Evolutionary conservation across 2,797 vertebrate species (phyloP).

Genomic region (Monodelphis domestica): DNA sequence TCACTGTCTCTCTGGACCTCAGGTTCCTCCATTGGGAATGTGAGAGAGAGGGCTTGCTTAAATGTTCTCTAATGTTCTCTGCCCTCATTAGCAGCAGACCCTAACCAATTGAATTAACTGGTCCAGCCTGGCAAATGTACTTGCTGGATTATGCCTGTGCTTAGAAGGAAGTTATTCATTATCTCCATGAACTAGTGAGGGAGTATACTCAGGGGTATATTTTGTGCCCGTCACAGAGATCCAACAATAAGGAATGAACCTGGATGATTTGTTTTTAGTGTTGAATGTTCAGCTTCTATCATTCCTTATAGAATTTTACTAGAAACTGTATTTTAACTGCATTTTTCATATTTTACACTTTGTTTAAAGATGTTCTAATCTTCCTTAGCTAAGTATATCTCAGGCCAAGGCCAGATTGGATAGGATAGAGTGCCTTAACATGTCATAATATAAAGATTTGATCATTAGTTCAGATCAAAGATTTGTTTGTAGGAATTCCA

Average conservation of each 20-base stretch:
- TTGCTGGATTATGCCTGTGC: neutral
- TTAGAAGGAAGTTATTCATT: slow-evolving; percentile 29
- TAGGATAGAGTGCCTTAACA: neutral
- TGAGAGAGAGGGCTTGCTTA: slow-evolving; percentile 10
- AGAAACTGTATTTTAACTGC: slow-evolving; percentile 26
- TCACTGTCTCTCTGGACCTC: neutral
- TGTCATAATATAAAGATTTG: neutral
- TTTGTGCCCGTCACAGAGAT: neutral
- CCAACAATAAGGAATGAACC: neutral
- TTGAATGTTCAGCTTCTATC: neutral
- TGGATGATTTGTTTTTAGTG: neutral
- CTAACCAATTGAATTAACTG: slow-evolving; percentile 19
- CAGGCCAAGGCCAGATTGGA: neutral
- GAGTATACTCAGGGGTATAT: slow-evolving; percentile 1
- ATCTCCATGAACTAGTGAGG: slow-evolving; percentile 9
- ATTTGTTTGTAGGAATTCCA: neutral
- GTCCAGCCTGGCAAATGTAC: neutral
- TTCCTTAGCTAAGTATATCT: neutral
- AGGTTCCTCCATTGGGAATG: neutral
- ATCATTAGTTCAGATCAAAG: neutral
- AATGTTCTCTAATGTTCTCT: slow-evolving; percentile 1
- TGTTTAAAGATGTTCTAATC: slow-evolving; percentile 34
- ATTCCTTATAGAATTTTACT: slow-evolving; percentile 45
- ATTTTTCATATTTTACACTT: slow-evolving; percentile 43
- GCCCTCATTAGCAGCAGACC: neutral